A percentile compares a stretch with the other conserved stretches of the same genome.
Conservation (phyloP, 2,113 vertebrate genomes). For the Zosterops borbonicus region DNA sequence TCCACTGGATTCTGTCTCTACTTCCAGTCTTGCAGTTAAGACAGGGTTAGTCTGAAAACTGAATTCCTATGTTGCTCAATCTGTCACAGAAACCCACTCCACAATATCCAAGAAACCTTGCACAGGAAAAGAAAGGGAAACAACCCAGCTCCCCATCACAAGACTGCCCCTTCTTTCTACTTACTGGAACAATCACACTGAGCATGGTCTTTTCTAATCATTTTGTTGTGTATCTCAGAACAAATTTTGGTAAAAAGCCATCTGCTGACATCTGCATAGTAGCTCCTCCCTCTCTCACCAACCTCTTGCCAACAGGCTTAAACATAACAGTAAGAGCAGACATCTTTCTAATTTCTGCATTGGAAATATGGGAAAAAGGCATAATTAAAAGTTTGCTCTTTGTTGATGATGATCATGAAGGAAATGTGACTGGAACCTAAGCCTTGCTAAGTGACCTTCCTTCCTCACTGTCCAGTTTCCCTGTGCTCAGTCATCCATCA, state of each 20-base stretch:
- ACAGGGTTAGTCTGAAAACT: neutral
- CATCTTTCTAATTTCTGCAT: neutral
- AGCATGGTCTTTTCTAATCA: neutral
- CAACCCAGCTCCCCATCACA: neutral
- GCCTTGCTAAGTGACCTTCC: neutral
- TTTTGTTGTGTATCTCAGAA: neutral
- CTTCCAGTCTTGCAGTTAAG: neutral
- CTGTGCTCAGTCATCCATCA: neutral
- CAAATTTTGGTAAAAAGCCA: neutral
- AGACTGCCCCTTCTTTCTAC: neutral
- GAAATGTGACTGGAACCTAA: neutral
- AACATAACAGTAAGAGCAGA: neutral
- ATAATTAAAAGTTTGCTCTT: neutral
- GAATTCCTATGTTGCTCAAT: neutral
- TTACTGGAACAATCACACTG: neutral
- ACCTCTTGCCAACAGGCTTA: neutral
- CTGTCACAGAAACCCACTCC: neutral
- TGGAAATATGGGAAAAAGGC: neutral
- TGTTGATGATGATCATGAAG: neutral
- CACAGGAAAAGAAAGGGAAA: neutral
- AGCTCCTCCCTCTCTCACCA: neutral
- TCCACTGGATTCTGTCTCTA: neutral
- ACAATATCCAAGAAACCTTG: neutral
- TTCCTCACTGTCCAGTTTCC: neutral
- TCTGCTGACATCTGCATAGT: neutral